Percentiles rank a stretch among this genome's conserved stretches.
phyloP scores from a whole-genome alignment of 2,888 invertebrate genomes.

The Steinernema carpocapsae region DNA sequence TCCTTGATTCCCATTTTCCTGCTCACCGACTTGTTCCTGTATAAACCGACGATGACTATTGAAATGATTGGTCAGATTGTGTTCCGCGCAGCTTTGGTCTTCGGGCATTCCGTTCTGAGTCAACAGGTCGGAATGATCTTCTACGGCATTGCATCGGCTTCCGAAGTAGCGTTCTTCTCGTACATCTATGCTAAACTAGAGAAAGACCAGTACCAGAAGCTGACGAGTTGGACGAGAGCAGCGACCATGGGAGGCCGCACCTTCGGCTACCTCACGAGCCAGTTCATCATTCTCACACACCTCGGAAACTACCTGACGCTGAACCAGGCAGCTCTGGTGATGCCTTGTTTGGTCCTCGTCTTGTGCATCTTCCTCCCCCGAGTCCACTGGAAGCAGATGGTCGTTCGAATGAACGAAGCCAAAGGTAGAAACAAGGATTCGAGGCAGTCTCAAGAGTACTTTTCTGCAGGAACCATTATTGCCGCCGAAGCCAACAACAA shows the following conservation, averaged over 20 bases:
- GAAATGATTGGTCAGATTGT: conserved; percentile 51
- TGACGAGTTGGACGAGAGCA: conserved; percentile 51
- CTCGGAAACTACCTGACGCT: conserved; percentile 49
- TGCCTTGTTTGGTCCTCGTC: conserved; percentile 47
- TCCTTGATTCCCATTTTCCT: conserved; percentile 50
- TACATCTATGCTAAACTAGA: conserved; percentile 54
- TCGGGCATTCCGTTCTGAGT: conserved; percentile 42
- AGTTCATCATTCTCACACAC: conserved; percentile 45
- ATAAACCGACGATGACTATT: conserved; percentile 53
- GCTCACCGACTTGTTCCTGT: conserved; percentile 50
- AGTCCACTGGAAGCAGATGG: conserved; percentile 54
- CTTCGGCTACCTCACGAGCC: conserved; percentile 47
- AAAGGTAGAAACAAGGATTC: conserved; percentile 38
- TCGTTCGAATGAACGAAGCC: conserved; percentile 47
- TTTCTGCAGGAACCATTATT: conserved; percentile 28
- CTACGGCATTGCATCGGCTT: conserved; percentile 53
- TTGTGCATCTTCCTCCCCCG: conserved; percentile 48
- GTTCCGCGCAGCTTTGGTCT: conserved; percentile 50
- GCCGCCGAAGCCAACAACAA: conserved; percentile 32
- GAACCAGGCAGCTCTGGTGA: conserved; percentile 49
- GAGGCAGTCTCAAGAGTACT: background rate
- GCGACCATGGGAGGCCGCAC: conserved; percentile 55
- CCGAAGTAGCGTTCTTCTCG: conserved; percentile 54
- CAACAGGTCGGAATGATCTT: conserved; percentile 42
- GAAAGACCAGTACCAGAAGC: conserved; percentile 50